phyloP scores from a whole-genome alignment of 2,797 vertebrate species.

The Microctenopoma steveboyesi region DNA sequence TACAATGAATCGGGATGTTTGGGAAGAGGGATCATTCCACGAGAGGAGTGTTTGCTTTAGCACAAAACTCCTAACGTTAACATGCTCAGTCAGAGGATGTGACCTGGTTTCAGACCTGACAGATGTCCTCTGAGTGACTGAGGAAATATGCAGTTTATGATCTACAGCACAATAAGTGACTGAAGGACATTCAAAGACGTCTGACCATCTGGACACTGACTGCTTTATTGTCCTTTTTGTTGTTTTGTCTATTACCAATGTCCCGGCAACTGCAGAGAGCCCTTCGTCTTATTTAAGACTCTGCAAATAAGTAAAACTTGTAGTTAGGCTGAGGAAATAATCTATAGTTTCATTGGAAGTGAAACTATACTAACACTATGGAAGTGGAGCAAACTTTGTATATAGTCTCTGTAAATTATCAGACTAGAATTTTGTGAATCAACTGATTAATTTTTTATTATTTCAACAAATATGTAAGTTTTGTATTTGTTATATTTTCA shows the following conservation, averaged over 20 bases:
- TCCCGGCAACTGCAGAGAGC: neutral
- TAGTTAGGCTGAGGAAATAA: no score
- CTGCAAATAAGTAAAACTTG: no score
- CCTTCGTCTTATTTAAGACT: no score
- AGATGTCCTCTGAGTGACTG: constrained; percentile 40
- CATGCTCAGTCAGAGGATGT: neutral
- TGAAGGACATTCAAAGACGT: constrained; percentile 25
- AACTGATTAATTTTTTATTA: no score
- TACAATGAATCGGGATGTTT: constrained; percentile 29
- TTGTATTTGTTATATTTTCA: no score
- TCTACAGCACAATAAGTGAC: constrained; percentile 35
- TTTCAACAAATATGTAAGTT: no score
- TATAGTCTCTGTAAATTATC: no score
- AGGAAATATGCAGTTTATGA: constrained; percentile 48
- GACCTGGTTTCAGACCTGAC: constrained; percentile 30
- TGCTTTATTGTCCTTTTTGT: constrained; percentile 2
- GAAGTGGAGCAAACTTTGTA: no score
- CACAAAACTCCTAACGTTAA: constrained; percentile 27
- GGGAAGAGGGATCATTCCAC: neutral
- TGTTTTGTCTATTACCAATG: neutral
- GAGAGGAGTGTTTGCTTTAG: constrained; percentile 48
- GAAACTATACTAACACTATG: no score
- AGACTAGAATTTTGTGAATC: no score
- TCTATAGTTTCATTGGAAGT: no score
- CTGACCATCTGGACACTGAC: constrained; percentile 51